Percentiles rank a stretch among this genome's conserved stretches.
These are phyloP conservation scores for Tyto alba DNA, from an alignment of 2,113 vertebrate species.

Conservation along the genomic window DNA sequence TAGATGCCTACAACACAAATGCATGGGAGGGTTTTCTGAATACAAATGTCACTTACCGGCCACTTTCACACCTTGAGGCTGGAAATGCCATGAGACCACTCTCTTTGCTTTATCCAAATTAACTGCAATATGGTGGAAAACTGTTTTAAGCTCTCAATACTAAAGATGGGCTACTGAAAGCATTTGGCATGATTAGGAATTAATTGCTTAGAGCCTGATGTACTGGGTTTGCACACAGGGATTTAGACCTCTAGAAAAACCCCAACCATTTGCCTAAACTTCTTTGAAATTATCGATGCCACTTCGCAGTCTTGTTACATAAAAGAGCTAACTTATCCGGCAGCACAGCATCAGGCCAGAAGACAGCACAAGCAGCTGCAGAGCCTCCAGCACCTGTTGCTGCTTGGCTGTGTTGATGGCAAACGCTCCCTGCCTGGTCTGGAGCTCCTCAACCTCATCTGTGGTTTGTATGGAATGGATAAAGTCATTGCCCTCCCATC, in stretches of 20 bases:
- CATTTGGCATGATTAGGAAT: conserved; percentile 33
- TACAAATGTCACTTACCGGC: conserved; percentile 27
- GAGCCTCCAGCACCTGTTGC: background rate
- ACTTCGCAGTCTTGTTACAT: background rate
- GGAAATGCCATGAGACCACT: background rate
- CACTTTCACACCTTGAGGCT: conserved; percentile 27
- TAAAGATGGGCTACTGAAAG: background rate
- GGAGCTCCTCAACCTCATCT: background rate
- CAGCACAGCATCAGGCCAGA: background rate
- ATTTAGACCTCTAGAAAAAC: background rate
- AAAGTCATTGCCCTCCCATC: accelerated
- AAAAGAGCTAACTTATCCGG: background rate
- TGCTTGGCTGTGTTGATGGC: accelerated
- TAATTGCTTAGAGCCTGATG: conserved; percentile 46
- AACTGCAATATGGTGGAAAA: background rate
- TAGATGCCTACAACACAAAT: conserved; percentile 32
- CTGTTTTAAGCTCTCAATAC: background rate
- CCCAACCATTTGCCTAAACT: background rate
- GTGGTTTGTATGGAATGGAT: background rate
- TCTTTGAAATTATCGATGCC: background rate
- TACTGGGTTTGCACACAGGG: background rate
- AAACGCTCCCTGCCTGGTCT: background rate
- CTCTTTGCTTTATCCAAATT: conserved; percentile 18
- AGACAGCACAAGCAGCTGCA: accelerated
- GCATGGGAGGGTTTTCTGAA: conserved; percentile 28